phyloP scores from a whole-genome alignment of 2,113 vertebrate genomes.

The Varanus komodoensis region DNA sequence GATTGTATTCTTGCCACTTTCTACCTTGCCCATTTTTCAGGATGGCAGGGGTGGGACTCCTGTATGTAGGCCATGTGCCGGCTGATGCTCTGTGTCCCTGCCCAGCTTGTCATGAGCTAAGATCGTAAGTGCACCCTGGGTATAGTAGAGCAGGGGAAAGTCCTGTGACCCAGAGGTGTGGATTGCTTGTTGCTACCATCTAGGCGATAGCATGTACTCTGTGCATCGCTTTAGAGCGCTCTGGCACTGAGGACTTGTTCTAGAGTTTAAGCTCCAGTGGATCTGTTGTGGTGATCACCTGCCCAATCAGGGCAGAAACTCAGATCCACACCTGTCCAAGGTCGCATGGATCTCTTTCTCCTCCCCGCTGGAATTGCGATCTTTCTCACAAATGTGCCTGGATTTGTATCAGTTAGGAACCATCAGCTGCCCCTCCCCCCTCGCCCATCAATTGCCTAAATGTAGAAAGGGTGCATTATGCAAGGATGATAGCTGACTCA shows the following conservation, averaged over 20 bases:
- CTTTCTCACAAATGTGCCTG: neutral
- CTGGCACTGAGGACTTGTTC: neutral
- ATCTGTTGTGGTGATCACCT: neutral
- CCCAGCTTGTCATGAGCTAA: neutral
- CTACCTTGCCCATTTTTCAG: neutral
- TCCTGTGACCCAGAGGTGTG: neutral
- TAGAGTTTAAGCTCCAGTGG: neutral
- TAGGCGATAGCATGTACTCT: neutral
- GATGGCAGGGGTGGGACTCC: neutral
- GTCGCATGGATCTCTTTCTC: neutral
- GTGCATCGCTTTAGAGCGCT: too few relatives aligned
- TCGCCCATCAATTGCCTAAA: constrained; percentile 3
- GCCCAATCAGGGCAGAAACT: neutral
- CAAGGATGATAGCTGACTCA: constrained; percentile 28
- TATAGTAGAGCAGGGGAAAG: neutral
- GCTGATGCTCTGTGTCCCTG: neutral
- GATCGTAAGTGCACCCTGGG: neutral
- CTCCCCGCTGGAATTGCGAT: neutral
- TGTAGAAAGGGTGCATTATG: constrained; percentile 31
- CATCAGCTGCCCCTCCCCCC: constrained; percentile 15
- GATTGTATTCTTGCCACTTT: neutral
- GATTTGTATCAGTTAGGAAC: constrained; percentile 31
- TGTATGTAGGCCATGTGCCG: too few relatives aligned
- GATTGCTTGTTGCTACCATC: too few relatives aligned
- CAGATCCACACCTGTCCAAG: neutral